Conservation (phyloP, 2,797 vertebrate species). For the Xiphorhynchus erythropygius region DNA sequence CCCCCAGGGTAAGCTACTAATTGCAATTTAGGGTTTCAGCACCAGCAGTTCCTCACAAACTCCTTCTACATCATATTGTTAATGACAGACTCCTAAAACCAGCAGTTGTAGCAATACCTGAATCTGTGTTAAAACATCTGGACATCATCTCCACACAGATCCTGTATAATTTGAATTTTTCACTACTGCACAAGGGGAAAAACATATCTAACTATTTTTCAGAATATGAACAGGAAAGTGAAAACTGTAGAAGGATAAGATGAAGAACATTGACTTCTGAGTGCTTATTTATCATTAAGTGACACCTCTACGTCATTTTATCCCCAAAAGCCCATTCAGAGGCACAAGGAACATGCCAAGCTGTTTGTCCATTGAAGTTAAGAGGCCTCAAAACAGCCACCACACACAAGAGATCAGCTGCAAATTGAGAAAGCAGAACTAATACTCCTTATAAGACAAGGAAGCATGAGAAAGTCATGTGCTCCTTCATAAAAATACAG, state of each 20-base stretch:
- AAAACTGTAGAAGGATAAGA: background rate
- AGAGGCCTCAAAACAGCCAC: background rate
- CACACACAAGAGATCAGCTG: background rate
- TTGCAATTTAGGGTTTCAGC: background rate
- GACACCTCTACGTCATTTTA: background rate
- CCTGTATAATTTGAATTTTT: background rate
- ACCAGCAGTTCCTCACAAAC: background rate
- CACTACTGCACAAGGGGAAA: background rate
- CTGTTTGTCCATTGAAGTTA: background rate
- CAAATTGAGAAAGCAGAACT: constrained; percentile 2
- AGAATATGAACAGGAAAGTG: background rate
- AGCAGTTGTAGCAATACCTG: background rate
- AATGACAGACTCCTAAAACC: background rate
- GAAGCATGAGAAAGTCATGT: background rate
- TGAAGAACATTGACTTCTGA: background rate
- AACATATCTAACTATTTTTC: background rate
- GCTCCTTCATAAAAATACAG: background rate
- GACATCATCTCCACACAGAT: background rate
- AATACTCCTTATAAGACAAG: background rate
- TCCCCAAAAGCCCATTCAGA: background rate
- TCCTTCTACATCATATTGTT: background rate
- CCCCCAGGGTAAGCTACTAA: background rate
- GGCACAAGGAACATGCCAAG: background rate
- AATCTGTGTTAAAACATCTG: background rate
- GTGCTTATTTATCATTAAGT: background rate